Conservation (phyloP, 2,797 vertebrate genomes). For the Leuciscus waleckii region DNA sequence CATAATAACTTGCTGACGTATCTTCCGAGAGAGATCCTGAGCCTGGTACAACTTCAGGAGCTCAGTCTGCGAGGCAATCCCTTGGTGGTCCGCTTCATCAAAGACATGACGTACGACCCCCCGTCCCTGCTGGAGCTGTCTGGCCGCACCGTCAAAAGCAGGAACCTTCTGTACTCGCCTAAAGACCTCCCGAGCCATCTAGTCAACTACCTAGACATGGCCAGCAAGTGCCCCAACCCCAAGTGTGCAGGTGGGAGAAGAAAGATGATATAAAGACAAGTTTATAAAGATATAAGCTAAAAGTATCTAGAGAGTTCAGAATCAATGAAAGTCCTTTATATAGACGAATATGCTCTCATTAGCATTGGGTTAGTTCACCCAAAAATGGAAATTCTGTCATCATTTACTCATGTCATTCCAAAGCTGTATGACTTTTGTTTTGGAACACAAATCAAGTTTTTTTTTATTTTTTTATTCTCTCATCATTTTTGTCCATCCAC, state of each 20-base stretch:
- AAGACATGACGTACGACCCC: constrained; percentile 94
- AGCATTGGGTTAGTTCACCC: neutral
- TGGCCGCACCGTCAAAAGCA: constrained; percentile 89
- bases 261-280: neutral
- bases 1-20: constrained; percentile 98
- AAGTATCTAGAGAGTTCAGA: no score
- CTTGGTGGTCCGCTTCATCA: constrained; percentile 95
- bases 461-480: neutral
- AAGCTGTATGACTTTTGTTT: neutral
- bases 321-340: neutral
- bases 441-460: neutral
- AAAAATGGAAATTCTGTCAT: neutral
- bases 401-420: neutral
- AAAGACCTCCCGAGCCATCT: constrained; percentile 87
- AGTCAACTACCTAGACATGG: constrained; percentile 88
- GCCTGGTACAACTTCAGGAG: constrained; percentile 93
- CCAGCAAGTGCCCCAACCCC: constrained; percentile 98
- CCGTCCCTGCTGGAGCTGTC: constrained; percentile 94
- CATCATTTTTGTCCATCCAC: neutral
- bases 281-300: neutral
- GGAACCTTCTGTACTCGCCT: constrained; percentile 85
- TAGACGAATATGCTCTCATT: neutral
- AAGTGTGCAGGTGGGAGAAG: constrained; percentile 91
- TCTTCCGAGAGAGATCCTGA: constrained; percentile 95
- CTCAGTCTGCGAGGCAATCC: constrained; percentile 97